Base-by-base conservation (phyloP, 2,888 invertebrate species). In the Eupeodes luniger region DNA sequence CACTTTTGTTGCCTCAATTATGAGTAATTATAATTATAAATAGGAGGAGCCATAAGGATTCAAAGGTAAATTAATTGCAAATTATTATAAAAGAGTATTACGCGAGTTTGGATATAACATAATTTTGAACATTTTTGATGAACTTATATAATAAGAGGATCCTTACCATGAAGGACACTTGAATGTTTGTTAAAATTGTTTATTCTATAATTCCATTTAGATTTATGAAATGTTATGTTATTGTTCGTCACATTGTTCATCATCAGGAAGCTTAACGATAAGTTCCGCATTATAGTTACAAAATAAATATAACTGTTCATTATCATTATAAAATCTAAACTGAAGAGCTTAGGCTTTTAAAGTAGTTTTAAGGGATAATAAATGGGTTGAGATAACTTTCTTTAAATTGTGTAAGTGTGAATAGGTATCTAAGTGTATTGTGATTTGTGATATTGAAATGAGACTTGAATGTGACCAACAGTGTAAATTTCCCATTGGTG, bases 31-130 rank as follows among this genome's bases (percentile, higher is more conserved):
- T 59, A 69, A 53, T 55, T 55, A 79, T 62, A 66, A 59, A 72
- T 67, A n/a, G 49, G 34, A 14, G 27, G 69, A 19, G 61, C 57
- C 49, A 7, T 61, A 36, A 27, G 64, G 36, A 47, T 5, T 16
- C 40, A 14, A 47, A 72, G 80, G 87, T 84, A 78, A 81, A 85
- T 88, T 81, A 85, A 88, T 88, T 88, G 62, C 66, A 66, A 66
- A 66, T 66, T 47, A 57, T 47, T 10, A 11, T 47, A 81, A 81
- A 78, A 70, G 40, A 9, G 5, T 80, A 81, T 72, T 72, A 51
- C 66, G 69, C 72, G 64, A 74, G 6, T 69, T 72, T 47, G 62
- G 27, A 27, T 27, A 40, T 40, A 40, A 7, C 9, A 40, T 40
- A 40, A 87, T 80, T 84, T 47, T n/a, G 64, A 19, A 82, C 80